These are phyloP conservation scores for Phenganax marumi DNA, from an alignment of 92 coral and sea anemone genomes.

Conservation along the genomic window DNA sequence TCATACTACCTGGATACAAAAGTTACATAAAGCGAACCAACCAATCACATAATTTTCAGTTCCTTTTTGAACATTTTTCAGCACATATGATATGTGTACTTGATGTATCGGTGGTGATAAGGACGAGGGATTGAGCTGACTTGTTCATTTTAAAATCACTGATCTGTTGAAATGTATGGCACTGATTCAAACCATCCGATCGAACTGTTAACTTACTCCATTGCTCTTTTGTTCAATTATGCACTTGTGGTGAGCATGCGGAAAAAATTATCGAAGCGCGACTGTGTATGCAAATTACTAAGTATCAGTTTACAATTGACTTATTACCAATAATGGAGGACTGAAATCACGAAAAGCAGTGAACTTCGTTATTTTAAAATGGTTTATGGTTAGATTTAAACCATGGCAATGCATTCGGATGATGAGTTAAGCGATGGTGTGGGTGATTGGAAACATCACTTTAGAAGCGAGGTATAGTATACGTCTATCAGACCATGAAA, in stretches of 20 bases:
- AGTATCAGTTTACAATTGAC: background rate
- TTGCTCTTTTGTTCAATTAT: conserved; percentile 11
- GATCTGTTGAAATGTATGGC: no score
- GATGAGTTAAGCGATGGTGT: conserved; percentile 35
- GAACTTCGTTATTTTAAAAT: background rate
- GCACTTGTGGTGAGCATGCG: background rate
- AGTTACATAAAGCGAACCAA: no score
- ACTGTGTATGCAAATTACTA: background rate
- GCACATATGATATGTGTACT: no score
- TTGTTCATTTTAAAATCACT: no score
- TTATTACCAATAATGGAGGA: background rate
- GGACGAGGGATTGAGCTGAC: no score
- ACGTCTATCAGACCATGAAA: background rate
- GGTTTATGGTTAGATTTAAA: background rate
- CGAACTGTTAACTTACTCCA: background rate
- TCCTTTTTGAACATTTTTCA: no score
- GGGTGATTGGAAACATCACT: conserved; percentile 31
- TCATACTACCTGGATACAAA: no score
- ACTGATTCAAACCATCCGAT: no score
- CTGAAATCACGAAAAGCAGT: background rate
- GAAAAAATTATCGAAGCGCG: conserved; percentile 8
- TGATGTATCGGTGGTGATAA: no score
- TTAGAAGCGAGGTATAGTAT: conserved; percentile 22
- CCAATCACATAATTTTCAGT: no score
- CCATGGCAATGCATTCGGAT: background rate